Conservation (phyloP, 2,888 invertebrate species). For the Apamea anceps region DNA sequence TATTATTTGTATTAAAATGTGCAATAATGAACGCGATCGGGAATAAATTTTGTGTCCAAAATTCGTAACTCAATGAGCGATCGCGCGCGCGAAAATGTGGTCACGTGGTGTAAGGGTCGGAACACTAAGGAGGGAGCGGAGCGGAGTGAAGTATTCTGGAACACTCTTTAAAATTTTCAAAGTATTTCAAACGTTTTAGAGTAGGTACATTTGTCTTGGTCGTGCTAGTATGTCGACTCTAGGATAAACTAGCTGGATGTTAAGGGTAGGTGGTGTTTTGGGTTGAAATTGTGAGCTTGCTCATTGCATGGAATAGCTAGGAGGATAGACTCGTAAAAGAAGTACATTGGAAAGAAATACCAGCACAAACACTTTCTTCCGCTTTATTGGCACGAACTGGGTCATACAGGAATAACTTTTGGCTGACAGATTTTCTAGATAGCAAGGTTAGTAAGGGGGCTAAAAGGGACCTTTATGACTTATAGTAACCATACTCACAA, state of each 20-base stretch:
- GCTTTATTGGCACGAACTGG: not conserved
- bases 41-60: conserved; percentile 74
- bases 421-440: not conserved
- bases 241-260: not conserved
- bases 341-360: not conserved
- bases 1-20: conserved; percentile 53
- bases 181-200: not conserved
- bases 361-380: no score
- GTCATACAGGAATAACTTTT: not conserved
- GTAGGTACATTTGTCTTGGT: not conserved
- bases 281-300: not conserved
- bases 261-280: no score
- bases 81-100: conserved; percentile 72
- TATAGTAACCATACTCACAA: not conserved
- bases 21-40: conserved; percentile 65
- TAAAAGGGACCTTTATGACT: not conserved
- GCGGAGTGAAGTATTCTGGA: conserved; percentile 22
- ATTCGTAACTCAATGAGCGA: conserved; percentile 75
- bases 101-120: conserved; percentile 69
- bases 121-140: conserved; percentile 26
- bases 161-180: not conserved
- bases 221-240: not conserved
- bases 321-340: not conserved
- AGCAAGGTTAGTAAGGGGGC: not conserved
- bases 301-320: not conserved